Percentiles rank a stretch among this genome's conserved stretches.
These are phyloP conservation scores for Steinernema khuongi DNA, from an alignment of 1,140 invertebrate species.

Conservation along the genomic window DNA sequence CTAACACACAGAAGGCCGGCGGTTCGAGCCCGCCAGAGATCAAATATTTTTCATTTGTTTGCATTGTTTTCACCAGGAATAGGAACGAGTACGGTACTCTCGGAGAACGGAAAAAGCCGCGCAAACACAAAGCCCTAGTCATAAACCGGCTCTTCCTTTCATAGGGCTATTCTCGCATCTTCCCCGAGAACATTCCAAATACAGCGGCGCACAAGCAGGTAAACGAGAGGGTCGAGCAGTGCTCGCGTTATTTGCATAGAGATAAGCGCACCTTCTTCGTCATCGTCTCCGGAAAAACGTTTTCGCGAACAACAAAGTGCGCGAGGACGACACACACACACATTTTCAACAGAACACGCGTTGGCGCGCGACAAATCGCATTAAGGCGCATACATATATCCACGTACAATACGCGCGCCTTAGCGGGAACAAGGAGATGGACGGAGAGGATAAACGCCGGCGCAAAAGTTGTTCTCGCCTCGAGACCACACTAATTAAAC, in stretches of 20 bases:
- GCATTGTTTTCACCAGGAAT: too few relatives aligned
- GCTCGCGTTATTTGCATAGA: neutral
- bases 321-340: neutral
- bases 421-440: neutral
- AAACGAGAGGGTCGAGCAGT: neutral
- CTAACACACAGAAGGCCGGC: slow-evolving; percentile 44
- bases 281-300: slow-evolving; percentile 3
- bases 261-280: neutral
- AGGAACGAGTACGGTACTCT: too few relatives aligned
- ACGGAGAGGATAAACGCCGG: neutral
- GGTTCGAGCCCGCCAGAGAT: slow-evolving; percentile 46
- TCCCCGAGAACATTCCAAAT: too few relatives aligned
- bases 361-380: neutral
- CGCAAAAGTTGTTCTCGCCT: neutral
- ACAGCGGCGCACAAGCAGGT: neutral
- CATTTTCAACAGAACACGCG: slow-evolving; percentile 11
- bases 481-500: too few relatives aligned
- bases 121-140: too few relatives aligned
- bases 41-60: too few relatives aligned
- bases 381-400: neutral
- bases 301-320: neutral
- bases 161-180: too few relatives aligned
- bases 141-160: too few relatives aligned
- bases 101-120: too few relatives aligned
- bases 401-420: slow-evolving; percentile 4